Base-by-base conservation (phyloP, 2,113 vertebrate genomes). In the Ciconia stormi region DNA sequence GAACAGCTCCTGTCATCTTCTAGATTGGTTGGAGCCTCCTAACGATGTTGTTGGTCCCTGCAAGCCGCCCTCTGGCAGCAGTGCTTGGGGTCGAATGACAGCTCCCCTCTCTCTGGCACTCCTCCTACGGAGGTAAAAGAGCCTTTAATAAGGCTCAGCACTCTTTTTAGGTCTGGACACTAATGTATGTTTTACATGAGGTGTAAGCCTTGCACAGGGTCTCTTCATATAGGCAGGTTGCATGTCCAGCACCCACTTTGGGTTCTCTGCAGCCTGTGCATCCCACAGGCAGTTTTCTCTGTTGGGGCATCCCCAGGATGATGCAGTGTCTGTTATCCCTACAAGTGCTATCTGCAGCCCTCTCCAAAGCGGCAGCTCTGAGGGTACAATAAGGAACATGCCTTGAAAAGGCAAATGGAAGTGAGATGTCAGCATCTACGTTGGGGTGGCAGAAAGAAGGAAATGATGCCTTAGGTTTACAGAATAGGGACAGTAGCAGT, bases 1-100 rank as follows among this genome's bases (percentile, higher is more conserved):
- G 84, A 92, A 82, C 42, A n/a, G 62, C 65, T 96, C 85, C 87
- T 96, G 70, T 93, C 50, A 27, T 95, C 85, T 94, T 93, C 79
- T 84, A 14, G 63, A 55, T 46, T 62, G 78, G 55, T 55, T 76
- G 95, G 82, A 97, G 79, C 50, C 76, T 96, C 90, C 65, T 76
- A 67, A 72, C 0, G 13, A 53, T n/a, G 34, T 74, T 93, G 70
- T 66, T 95, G 92, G 65, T 82, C 84, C 58, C 44, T 59, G 77
- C 62, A 89, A 93, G 65, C 94, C 32, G n/a, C 89, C 71, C 94
- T 93, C 85, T 79, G 53, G 42, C 63, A 53, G 17, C 5, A 38
- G 34, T 25, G 13, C 19, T 34, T 50, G 82, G 69, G 53, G 16
- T 52, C 5, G 26, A 46, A 93, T 13, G 26, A 46, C 3, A 92